Base-by-base conservation (phyloP, 2,888 invertebrate species). In the Theretra japonica region DNA sequence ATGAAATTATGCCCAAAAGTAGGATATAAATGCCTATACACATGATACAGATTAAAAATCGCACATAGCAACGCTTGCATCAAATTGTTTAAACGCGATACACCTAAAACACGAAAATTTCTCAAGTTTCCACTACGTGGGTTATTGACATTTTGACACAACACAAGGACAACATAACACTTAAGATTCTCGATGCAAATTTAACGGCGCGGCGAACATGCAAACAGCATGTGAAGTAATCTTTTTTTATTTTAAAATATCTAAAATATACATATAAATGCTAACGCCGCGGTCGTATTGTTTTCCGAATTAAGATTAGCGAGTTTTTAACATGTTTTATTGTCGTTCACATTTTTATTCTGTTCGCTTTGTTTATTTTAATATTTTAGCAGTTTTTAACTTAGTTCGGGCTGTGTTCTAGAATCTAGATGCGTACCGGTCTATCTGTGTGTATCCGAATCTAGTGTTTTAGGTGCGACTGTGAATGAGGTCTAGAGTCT, bases 151-250 rank as follows among this genome's bases (percentile, higher is more conserved):
- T 62, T 62, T 62, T 62, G 60, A 65, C 33, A 68, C 62, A 58
- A 17, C n/a, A 58, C 71, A 71, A 71, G 71, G 71, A 59, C 71
- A 59, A 21, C 19, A 23, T 30, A 68, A 50, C 28, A 41, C 41
- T 71, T 71, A 71, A 71, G 33, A 71, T 71, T 71, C 71, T 25
- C 33, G 48, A 71, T 68, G 71, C 68, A 71, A 71, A 68, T 71
- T 25, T 28, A 50, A 60, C 33, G 21, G 30, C 59, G 28, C 60
- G 57, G 53, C 30, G 19, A 17, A 69, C 68, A 72, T 72, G 59
- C 69, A 69, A 69, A 69, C 50, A 53, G 59, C 69, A 62, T 70
- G 70, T 3, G 62, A 65, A 70, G 2, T 62, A 62, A 65, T 17
- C 23, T 48, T 65, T 65, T 65, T 65, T 65, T 48, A 65, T 65